Evolutionary conservation across 1,140 invertebrate genomes (phyloP).

Genomic region (Chrysopa pallens): DNA sequence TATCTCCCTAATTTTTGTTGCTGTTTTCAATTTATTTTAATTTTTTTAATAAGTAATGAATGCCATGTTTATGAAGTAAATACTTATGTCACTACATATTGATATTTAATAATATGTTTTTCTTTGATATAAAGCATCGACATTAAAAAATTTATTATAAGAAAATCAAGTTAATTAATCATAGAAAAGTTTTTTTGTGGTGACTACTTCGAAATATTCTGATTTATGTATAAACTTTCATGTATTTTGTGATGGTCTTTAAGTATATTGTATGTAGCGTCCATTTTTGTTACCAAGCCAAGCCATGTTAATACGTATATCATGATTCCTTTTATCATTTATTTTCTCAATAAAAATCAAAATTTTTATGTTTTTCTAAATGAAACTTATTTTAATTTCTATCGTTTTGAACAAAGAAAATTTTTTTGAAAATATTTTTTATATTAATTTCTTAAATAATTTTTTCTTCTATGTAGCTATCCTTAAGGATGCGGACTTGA

Average conservation of each 20-base stretch:
- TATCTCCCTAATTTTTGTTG: constrained; percentile 13
- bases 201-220: neutral
- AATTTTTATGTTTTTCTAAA: neutral
- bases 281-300: neutral
- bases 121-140: neutral
- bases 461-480: constrained; percentile 37
- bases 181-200: neutral
- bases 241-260: neutral
- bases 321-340: constrained; percentile 2
- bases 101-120: neutral
- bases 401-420: constrained; percentile 1
- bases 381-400: neutral
- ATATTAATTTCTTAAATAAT: constrained; percentile 1
- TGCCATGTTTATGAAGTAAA: neutral
- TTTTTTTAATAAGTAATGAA: no score
- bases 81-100: neutral
- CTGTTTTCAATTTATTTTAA: neutral
- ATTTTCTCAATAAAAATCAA: neutral
- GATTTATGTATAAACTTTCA: neutral
- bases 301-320: neutral
- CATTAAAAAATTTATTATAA: neutral
- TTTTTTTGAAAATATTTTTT: neutral
- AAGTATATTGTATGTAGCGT: neutral
- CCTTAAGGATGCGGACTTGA: constrained; percentile 71
- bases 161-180: neutral